Evolutionary conservation across 2,113 vertebrate species (phyloP).

Genomic region (Coracopsis vasa): DNA sequence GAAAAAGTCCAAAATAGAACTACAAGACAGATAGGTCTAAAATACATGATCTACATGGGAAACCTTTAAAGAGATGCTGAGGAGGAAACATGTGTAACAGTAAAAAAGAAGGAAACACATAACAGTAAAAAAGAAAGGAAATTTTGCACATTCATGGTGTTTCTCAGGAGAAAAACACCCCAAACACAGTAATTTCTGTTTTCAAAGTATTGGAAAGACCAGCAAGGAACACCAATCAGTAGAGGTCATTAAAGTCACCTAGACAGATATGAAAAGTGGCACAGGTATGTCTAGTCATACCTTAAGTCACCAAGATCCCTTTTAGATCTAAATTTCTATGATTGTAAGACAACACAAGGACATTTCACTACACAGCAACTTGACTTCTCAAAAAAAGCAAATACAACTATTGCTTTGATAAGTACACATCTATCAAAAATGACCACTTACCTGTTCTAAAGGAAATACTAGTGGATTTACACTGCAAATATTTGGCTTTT

Average conservation of each 20-base stretch:
- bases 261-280: background rate
- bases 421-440: background rate
- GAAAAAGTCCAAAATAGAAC: background rate
- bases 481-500: background rate
- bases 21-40: background rate
- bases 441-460: background rate
- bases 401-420: background rate
- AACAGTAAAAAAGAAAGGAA: background rate
- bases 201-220: background rate
- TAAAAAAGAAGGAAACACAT: background rate
- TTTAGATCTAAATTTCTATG: background rate
- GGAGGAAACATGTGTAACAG: background rate
- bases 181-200: background rate
- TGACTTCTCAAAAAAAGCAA: background rate
- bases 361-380: background rate
- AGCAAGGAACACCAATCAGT: fast-evolving
- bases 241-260: background rate
- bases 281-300: background rate
- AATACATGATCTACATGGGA: background rate
- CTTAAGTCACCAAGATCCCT: background rate
- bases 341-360: background rate
- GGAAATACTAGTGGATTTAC: background rate
- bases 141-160: background rate
- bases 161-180: background rate
- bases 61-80: background rate